phyloP scores from a whole-genome alignment of 2,113 vertebrate species.

The Daboia siamensis region DNA sequence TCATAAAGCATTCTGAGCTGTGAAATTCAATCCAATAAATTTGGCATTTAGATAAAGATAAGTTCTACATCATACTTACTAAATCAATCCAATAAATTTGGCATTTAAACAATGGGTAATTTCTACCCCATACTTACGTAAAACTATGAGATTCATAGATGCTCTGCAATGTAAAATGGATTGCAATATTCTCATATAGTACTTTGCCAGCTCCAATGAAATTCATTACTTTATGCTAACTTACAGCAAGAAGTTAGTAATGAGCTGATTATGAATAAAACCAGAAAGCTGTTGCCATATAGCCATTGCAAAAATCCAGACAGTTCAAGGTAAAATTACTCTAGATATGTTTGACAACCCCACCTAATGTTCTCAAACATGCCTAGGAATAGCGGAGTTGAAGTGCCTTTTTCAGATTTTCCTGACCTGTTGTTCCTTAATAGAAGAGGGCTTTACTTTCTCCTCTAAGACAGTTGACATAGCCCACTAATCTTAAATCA shows the following conservation, averaged over 20 bases:
- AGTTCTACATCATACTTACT: neutral
- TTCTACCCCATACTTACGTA: neutral
- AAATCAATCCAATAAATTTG: conserved; percentile 19
- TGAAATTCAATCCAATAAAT: conserved; percentile 18
- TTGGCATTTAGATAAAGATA: neutral
- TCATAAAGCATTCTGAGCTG: neutral
- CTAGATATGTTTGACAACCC: neutral
- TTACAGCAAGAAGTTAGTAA: conserved; percentile 2
- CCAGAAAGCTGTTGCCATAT: neutral
- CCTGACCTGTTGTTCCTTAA: too few species aligned
- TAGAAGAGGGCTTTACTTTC: too few species aligned
- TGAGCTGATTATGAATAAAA: neutral
- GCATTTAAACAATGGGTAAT: neutral
- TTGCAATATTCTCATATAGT: neutral
- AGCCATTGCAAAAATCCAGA: neutral
- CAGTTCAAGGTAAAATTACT: conserved; percentile 14
- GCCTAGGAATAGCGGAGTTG: neutral
- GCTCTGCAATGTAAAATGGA: conserved; percentile 9
- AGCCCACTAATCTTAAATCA: too few species aligned
- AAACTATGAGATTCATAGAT: neutral
- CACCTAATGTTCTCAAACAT: neutral
- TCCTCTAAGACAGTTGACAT: too few species aligned
- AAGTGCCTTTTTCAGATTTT: neutral
- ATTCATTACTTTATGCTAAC: neutral
- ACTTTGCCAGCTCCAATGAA: neutral